phyloP scores from a whole-genome alignment of 2,888 invertebrate species.

The Leucophenga montana region DNA sequence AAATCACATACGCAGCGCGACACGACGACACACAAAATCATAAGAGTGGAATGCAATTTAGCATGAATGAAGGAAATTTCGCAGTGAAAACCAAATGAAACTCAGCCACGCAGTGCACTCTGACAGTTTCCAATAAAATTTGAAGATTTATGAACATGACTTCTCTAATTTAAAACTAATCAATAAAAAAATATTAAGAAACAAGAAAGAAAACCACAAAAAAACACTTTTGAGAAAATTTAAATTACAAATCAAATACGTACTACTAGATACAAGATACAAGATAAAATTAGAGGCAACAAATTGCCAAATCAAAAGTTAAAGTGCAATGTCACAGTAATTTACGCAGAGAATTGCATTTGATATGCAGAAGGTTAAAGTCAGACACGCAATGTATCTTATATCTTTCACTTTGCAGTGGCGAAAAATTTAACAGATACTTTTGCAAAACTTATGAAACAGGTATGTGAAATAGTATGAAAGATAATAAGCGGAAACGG shows the following conservation, averaged over 20 bases:
- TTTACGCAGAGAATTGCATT: slow-evolving; percentile 55
- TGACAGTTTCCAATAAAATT: slow-evolving; percentile 64
- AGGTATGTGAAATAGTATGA: background rate
- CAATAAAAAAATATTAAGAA: slow-evolving; percentile 53
- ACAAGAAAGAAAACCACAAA: slow-evolving; percentile 38
- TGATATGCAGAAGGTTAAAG: slow-evolving; percentile 63
- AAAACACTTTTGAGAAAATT: background rate
- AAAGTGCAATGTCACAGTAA: slow-evolving; percentile 67
- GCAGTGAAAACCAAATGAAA: slow-evolving; percentile 1
- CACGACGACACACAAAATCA: background rate
- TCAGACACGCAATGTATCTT: slow-evolving; percentile 37
- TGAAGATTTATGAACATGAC: slow-evolving; percentile 54
- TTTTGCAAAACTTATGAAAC: too few species aligned
- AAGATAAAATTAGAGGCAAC: too few species aligned
- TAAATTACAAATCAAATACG: slow-evolving; percentile 18
- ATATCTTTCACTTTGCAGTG: background rate
- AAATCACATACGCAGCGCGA: slow-evolving; percentile 33
- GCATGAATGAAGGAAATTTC: background rate
- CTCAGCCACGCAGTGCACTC: slow-evolving; percentile 33
- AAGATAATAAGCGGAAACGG: slow-evolving; percentile 27
- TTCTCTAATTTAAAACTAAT: slow-evolving; percentile 61
- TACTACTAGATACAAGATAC: slow-evolving; percentile 30
- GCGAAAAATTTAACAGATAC: too few species aligned
- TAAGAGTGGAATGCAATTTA: slow-evolving; percentile 7
- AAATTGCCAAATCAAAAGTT: slow-evolving; percentile 60